phyloP scores from a whole-genome alignment of 2,797 vertebrate species.

The Ispidina lecontei region DNA sequence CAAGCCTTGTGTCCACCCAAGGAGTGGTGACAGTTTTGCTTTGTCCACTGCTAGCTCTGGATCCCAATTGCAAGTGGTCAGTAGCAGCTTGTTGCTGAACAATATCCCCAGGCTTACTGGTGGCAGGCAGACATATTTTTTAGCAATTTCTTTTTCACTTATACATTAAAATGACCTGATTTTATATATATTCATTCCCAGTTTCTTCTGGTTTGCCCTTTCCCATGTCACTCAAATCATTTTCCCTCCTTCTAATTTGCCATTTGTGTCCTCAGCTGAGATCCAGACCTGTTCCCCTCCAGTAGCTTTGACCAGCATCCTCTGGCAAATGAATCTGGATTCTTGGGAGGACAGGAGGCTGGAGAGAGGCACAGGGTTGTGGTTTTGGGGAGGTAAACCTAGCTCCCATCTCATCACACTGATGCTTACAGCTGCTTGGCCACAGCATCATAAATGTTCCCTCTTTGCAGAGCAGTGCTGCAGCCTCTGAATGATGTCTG shows the following conservation, averaged over 20 bases:
- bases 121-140: background rate
- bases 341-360: conserved; percentile 5
- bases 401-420: background rate
- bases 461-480: background rate
- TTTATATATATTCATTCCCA: background rate
- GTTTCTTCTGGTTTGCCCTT: background rate
- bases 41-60: background rate
- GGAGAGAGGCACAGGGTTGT: background rate
- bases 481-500: background rate
- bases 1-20: background rate
- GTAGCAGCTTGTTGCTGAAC: conserved; percentile 1
- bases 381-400: conserved; percentile 8
- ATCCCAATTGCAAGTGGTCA: background rate
- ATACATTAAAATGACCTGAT: background rate
- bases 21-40: background rate
- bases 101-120: background rate
- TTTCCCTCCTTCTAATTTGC: conserved; percentile 3
- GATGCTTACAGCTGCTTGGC: background rate
- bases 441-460: background rate
- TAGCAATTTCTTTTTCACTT: conserved; percentile 10
- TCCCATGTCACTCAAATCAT: background rate
- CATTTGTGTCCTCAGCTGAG: background rate
- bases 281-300: conserved; percentile 8
- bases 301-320: conserved; percentile 33
- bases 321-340: background rate